These are phyloP conservation scores for Eueremaeus valkanovi DNA, from an alignment of 2,888 invertebrate species.

Conservation along the genomic window DNA sequence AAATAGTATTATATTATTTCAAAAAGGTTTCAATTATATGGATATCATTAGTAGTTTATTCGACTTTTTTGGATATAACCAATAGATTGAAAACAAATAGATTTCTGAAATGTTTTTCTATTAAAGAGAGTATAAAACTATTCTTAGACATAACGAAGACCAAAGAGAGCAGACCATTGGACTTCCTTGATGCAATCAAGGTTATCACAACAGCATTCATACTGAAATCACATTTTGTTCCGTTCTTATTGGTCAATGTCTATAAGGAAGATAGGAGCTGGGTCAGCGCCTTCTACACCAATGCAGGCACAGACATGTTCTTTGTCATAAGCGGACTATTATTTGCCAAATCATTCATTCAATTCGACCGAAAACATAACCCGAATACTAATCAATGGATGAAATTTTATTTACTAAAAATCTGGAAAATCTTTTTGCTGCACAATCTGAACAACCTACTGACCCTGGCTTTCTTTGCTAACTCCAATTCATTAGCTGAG, in stretches of 20 bases:
- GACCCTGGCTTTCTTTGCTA: background rate
- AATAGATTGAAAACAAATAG: too few species aligned
- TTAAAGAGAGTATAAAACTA: background rate
- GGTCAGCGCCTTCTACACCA: too few species aligned
- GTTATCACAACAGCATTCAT: background rate
- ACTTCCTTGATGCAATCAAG: background rate
- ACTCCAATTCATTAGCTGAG: background rate
- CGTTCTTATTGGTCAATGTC: background rate
- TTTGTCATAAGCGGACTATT: background rate
- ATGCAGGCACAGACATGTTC: background rate
- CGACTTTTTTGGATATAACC: too few species aligned
- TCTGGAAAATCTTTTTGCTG: background rate
- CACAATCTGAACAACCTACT: background rate
- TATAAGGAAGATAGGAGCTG: background rate
- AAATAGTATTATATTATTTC: too few species aligned
- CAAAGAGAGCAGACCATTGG: background rate
- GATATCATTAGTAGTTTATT: too few species aligned
- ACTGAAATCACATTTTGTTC: background rate
- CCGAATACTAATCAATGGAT: background rate
- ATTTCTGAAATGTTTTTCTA: background rate
- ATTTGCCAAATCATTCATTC: background rate
- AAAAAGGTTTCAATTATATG: too few species aligned
- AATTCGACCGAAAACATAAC: background rate
- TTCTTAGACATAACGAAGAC: background rate
- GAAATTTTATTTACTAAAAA: background rate